Conservation (phyloP, 2,888 invertebrate species). For the Aleiodes alternator region DNA sequence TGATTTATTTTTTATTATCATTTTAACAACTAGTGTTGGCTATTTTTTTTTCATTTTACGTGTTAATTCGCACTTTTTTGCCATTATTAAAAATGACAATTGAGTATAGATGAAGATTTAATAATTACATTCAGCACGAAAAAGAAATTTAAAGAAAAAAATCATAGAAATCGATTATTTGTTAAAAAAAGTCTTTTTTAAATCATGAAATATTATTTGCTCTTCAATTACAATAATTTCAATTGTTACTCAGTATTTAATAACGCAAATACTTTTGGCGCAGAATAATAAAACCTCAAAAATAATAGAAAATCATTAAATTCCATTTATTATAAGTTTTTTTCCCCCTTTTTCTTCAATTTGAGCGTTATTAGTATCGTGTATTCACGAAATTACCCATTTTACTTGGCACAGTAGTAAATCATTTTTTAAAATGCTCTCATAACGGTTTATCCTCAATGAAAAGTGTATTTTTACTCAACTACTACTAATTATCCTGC, state of each 20-base stretch:
- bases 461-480: background rate
- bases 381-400: constrained; percentile 13
- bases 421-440: background rate
- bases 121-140: background rate
- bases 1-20: constrained; percentile 10
- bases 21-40: constrained; percentile 25
- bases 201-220: too few relatives aligned
- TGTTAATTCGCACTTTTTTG: constrained; percentile 17
- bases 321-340: background rate
- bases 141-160: background rate
- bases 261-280: constrained; percentile 7
- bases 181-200: too few relatives aligned
- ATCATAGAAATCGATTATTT: background rate
- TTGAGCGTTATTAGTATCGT: constrained; percentile 15
- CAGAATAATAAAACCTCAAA: background rate
- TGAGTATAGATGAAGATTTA: constrained; percentile 12
- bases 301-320: constrained; percentile 6
- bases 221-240: too few relatives aligned
- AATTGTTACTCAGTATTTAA: too few relatives aligned
- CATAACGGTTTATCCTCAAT: background rate
- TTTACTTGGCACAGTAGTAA: constrained; percentile 16
- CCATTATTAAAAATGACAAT: background rate
- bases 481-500: constrained; percentile 5
- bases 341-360: background rate
- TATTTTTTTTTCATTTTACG: constrained; percentile 1